Percentiles rank a stretch among this genome's conserved stretches.
Evolutionary conservation across 2,113 vertebrate genomes (phyloP).

Genomic region (Gadus chalcogrammus): DNA sequence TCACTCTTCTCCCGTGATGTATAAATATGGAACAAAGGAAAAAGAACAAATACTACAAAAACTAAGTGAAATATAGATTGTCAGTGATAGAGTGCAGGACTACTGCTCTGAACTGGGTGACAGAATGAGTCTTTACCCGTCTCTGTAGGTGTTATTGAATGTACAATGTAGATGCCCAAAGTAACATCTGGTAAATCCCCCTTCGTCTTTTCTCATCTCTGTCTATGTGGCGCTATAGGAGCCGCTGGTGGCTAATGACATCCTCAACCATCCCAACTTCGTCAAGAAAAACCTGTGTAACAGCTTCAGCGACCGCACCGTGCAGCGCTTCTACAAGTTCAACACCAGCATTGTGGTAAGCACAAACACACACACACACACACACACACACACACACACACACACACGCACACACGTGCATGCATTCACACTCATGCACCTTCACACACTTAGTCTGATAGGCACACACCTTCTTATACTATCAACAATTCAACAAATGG

Average conservation of each 20-base stretch:
- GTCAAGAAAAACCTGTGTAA: conserved; percentile 99
- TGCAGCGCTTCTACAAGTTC: conserved; percentile 98
- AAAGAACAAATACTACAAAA: no score
- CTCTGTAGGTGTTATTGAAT: no score
- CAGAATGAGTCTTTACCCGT: no score
- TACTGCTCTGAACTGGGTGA: no score
- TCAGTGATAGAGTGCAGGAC: no score
- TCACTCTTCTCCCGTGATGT: no score
- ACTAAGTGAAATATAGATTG: no score
- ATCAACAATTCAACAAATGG: background rate
- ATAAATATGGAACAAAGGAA: no score
- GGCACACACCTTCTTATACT: no score
- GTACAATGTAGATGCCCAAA: no score
- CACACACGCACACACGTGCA: no score
- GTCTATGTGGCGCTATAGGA: conserved; percentile 70
- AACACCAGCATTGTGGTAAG: conserved; percentile 94
- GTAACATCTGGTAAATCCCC: no score
- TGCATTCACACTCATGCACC: background rate
- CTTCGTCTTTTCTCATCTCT: background rate
- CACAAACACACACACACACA: background rate
- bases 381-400: background rate
- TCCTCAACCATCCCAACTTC: conserved; percentile 97
- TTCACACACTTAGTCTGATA: background rate
- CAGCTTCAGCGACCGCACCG: conserved; percentile 97
- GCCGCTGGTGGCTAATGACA: conserved; percentile 95